These are phyloP conservation scores for Egretta garzetta DNA, from an alignment of 2,113 vertebrate genomes.

Conservation along the genomic window DNA sequence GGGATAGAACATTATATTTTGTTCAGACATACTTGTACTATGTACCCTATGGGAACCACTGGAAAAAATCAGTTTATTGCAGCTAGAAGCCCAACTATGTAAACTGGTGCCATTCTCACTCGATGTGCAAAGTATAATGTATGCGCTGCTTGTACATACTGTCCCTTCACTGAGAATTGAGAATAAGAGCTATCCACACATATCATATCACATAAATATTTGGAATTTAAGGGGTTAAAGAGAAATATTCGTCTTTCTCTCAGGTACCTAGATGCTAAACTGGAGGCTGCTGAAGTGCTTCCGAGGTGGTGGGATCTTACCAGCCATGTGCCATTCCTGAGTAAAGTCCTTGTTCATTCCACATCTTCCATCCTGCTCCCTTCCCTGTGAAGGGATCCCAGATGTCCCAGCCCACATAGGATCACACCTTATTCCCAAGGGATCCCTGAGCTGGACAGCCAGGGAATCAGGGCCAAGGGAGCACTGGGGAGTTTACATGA, in stretches of 20 bases:
- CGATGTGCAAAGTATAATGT: neutral
- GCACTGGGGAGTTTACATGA: neutral
- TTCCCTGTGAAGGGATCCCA: neutral
- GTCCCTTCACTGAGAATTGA: neutral
- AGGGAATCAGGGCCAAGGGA: neutral
- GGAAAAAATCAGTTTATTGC: neutral
- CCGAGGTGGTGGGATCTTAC: neutral
- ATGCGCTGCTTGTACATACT: rapidly evolving
- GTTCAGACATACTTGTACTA: neutral
- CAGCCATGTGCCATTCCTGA: neutral
- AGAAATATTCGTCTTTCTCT: neutral
- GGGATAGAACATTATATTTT: neutral
- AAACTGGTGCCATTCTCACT: neutral
- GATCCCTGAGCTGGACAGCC: neutral
- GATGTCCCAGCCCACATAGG: neutral
- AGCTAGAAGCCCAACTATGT: neutral
- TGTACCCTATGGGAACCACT: neutral
- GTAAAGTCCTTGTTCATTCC: neutral
- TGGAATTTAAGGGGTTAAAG: neutral
- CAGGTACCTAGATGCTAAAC: neutral
- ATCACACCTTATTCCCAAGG: neutral
- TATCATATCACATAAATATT: neutral
- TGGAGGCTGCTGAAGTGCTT: neutral
- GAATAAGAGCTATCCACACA: neutral
- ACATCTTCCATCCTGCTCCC: neutral